Conservation (phyloP, 1,140 invertebrate genomes). For the Drosophila trapezifrons region DNA sequence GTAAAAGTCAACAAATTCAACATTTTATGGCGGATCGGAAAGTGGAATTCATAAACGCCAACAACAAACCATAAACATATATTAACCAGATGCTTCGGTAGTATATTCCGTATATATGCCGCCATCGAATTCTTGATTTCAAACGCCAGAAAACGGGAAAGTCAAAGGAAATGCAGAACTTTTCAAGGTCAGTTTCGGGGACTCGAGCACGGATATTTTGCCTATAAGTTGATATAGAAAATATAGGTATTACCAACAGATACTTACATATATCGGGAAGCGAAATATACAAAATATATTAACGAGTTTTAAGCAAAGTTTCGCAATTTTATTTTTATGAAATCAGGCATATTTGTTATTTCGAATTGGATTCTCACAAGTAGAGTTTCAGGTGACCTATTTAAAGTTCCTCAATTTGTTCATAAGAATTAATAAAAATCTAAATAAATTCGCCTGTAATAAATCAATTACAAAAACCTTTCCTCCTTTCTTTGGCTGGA, state of each 20-base stretch:
- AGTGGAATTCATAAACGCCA: conserved; percentile 47
- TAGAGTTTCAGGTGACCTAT: neutral
- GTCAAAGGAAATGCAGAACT: conserved; percentile 72
- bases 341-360: too few species aligned
- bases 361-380: too few species aligned
- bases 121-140: conserved; percentile 43
- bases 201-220: neutral
- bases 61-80: conserved; percentile 45
- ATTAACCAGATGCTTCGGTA: conserved; percentile 33
- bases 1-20: conserved; percentile 66
- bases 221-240: neutral
- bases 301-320: neutral
- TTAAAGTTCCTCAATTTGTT: neutral
- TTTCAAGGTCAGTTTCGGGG: conserved; percentile 53
- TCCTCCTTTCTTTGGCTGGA: neutral
- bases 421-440: neutral
- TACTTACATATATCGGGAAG: neutral
- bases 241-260: neutral
- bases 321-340: too few species aligned
- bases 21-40: conserved; percentile 43
- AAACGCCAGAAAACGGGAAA: conserved; percentile 36
- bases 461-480: conserved; percentile 17
- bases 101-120: conserved; percentile 34
- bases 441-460: neutral
- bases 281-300: neutral